Conservation (phyloP, 2,888 invertebrate genomes). For the Antheraea yamamai region DNA sequence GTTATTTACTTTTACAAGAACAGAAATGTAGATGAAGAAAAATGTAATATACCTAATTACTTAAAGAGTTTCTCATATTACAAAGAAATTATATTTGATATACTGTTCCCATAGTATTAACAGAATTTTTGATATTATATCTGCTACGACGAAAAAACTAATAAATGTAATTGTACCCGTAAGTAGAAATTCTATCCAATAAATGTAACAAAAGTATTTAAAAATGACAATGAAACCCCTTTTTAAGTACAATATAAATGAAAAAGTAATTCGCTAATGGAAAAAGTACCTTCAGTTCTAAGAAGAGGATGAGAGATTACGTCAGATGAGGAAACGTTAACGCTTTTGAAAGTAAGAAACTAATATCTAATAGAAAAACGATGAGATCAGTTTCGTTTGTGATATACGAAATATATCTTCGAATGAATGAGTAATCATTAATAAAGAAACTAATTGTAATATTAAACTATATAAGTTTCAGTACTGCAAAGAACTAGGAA, state of each 20-base stretch:
- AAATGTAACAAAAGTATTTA: neutral
- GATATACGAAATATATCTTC: neutral
- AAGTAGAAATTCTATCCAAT: neutral
- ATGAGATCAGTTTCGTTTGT: neutral
- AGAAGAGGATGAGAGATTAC: neutral
- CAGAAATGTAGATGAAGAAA: neutral
- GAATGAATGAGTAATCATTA: neutral
- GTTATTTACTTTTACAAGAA: neutral
- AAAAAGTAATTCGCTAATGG: neutral
- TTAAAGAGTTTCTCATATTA: neutral
- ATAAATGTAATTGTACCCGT: neutral
- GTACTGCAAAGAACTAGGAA: too few relatives aligned
- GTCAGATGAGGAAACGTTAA: neutral
- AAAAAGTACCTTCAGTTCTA: neutral
- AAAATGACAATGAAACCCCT: neutral
- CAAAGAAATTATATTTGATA: neutral
- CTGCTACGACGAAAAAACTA: neutral
- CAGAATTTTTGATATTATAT: neutral
- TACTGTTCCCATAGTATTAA: neutral
- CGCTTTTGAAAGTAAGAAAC: neutral
- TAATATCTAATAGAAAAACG: neutral
- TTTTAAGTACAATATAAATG: neutral
- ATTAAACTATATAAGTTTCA: neutral
- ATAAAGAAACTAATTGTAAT: neutral
- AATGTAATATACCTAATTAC: neutral